A percentile compares a stretch with the other conserved stretches of the same genome.
Evolutionary conservation across 2,797 vertebrate genomes (phyloP).

Genomic region (Protonibea diacanthus): DNA sequence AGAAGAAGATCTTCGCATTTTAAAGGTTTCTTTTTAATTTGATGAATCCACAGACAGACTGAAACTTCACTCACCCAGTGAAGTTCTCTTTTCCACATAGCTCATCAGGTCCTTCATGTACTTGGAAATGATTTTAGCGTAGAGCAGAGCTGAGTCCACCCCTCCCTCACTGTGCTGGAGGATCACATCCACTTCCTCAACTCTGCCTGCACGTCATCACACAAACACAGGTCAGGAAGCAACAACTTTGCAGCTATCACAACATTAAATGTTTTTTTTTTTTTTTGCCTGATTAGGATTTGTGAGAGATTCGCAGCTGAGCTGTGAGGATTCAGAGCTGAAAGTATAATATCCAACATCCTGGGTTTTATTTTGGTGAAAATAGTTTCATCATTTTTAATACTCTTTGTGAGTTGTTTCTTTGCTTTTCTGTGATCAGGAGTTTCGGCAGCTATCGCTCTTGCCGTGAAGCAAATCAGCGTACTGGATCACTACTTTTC

Average conservation of each 20-base stretch:
- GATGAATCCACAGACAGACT: background rate
- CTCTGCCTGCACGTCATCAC: slow-evolving; percentile 67
- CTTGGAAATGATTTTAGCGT: slow-evolving; percentile 94
- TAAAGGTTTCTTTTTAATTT: too few species aligned
- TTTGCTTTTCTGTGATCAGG: background rate
- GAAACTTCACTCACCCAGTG: slow-evolving; percentile 85
- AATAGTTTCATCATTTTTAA: background rate
- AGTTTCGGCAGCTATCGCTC: background rate
- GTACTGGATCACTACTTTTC: background rate
- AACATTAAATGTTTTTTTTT: background rate
- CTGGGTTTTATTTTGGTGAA: background rate
- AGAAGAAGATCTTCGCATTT: background rate
- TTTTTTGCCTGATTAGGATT: background rate
- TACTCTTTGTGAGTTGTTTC: background rate
- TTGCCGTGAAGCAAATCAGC: background rate
- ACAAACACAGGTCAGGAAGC: slow-evolving; percentile 14
- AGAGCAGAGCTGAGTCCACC: slow-evolving; percentile 91
- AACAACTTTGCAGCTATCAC: background rate
- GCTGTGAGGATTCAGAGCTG: background rate
- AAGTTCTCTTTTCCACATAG: slow-evolving; percentile 93
- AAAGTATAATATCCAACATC: background rate
- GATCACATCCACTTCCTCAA: slow-evolving; percentile 91
- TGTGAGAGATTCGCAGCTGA: background rate
- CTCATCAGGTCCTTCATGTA: slow-evolving; percentile 95
- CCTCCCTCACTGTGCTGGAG: slow-evolving; percentile 95